Evolutionary conservation across 2,797 vertebrate genomes (phyloP), one percentile per base, ranked within the genome.

Genomic region (Anguilla megastoma): DNA sequence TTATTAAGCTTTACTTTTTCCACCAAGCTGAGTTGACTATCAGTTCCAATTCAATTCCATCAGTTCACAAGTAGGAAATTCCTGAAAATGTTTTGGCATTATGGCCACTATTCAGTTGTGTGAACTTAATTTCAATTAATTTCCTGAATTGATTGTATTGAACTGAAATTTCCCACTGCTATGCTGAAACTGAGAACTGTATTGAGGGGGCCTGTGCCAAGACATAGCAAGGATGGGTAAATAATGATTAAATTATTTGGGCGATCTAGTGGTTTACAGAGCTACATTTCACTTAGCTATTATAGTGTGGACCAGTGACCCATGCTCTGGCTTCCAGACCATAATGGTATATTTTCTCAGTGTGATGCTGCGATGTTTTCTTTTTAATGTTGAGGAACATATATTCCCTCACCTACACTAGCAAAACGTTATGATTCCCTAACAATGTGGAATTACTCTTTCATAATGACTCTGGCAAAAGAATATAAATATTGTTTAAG

Each of bases 381-480:
- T 41, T 6, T 41, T 45, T 79, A 79, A 24, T 45, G 45, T 14
- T 45, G 16, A 14, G 9, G 79, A n/a, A 48, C 18, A 82, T 18
- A 9, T 33, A 8, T 30, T 33, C 10, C 8, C 9, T 8, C 48
- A 48, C 24, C 4, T 48, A 30, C 45, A 48, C 79, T 50, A 0
- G 36, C 5, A 82, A 82, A 79, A 82, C 6, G 6, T 18, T 66
- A 9, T 21, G 30, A 79, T 79, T 79, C 74, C 74, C 74, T 41
- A n/a, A 50, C 41, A 82, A 50, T 82, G 79, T 24, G 41, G 48
- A 48, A 82, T 48, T 82, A 27, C 79, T 45, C 41, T 48, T 48
- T 45, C 41, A 82, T 82, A 82, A 21, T 50, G 16, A 48, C 41
- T 48, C 41, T 8, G 18, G 41, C 41, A n/a, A n/a, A 90, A 87